Percentiles rank a stretch among this genome's conserved stretches.
These are phyloP conservation scores for Vulpes lagopus DNA, from an alignment of 2,113 vertebrate genomes.

Conservation along the genomic window DNA sequence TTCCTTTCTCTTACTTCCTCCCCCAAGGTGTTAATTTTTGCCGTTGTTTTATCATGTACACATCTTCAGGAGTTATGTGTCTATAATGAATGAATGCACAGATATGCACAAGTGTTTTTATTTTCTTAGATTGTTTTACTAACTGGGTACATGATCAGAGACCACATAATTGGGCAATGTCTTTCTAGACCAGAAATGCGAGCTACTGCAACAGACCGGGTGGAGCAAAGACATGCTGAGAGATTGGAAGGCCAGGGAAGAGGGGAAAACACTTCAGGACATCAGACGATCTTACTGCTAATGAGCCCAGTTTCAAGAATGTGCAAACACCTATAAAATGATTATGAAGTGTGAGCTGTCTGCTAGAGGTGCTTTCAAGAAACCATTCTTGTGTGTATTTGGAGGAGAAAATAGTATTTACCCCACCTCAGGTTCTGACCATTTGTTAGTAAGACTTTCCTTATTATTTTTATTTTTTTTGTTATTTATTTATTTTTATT, in stretches of 20 bases:
- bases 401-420: neutral
- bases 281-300: too few species aligned
- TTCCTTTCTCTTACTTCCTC: neutral
- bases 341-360: neutral
- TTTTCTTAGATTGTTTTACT: neutral
- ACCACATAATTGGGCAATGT: neutral
- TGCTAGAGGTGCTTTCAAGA: too few species aligned
- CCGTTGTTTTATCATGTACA: neutral
- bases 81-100: neutral
- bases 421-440: too few species aligned
- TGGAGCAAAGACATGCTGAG: rapidly evolving
- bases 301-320: rapidly evolving
- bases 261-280: neutral
- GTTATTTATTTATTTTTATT: neutral
- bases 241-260: too few species aligned
- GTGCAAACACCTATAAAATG: too few species aligned
- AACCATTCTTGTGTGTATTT: neutral
- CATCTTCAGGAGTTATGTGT: neutral
- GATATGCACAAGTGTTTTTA: neutral
- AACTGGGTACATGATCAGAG: neutral
- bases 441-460: neutral
- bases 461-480: neutral
- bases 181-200: neutral
- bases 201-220: rapidly evolving
- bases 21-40: neutral